These are phyloP conservation scores for Deroptyus accipitrinus DNA, from an alignment of 2,113 vertebrate species.

Conservation along the genomic window DNA sequence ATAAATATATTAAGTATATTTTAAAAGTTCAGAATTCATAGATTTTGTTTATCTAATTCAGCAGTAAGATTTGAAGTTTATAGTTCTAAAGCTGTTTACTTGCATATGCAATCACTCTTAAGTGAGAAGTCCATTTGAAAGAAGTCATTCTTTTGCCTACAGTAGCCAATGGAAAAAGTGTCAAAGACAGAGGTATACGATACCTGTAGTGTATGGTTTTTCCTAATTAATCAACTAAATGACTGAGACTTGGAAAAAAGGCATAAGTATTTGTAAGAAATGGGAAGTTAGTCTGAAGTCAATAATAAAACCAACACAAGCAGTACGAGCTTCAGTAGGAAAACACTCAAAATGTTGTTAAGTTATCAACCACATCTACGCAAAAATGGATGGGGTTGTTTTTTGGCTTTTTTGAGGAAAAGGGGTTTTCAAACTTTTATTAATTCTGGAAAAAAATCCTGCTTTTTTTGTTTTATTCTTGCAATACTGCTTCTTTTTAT, in stretches of 20 bases:
- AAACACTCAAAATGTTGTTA: background rate
- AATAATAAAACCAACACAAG: background rate
- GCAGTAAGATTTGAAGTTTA: background rate
- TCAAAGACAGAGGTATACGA: background rate
- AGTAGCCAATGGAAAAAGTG: background rate
- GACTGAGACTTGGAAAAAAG: background rate
- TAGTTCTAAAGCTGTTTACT: background rate
- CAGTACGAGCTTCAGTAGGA: background rate
- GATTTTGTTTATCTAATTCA: background rate
- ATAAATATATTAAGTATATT: background rate
- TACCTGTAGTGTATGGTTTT: background rate
- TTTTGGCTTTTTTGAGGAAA: background rate
- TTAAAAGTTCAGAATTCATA: background rate
- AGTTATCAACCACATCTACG: rapidly evolving
- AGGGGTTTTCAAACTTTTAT: background rate
- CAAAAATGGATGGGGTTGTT: background rate
- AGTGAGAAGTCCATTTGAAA: background rate
- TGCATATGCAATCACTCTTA: background rate
- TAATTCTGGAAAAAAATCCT: background rate
- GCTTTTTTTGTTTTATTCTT: background rate
- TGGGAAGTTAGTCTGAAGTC: background rate
- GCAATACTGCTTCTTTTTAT: background rate
- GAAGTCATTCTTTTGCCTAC: background rate
- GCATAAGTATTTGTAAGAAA: background rate
- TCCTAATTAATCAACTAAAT: background rate